Base-by-base conservation (phyloP, 2,113 vertebrate genomes). In the Parotia lawesii region DNA sequence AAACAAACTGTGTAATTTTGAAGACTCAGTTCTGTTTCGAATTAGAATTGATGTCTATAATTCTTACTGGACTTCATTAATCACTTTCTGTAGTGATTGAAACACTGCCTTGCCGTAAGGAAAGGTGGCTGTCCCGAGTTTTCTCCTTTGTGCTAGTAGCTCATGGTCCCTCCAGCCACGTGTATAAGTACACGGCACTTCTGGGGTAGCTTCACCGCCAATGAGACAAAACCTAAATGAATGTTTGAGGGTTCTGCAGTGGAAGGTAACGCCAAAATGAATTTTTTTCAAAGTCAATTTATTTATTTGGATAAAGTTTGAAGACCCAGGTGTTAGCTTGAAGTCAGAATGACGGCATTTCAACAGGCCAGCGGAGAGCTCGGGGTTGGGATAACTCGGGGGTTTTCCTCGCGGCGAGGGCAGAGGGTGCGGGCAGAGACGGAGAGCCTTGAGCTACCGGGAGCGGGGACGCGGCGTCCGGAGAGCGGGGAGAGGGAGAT, bases 311-410 rank as follows among this genome's bases (percentile, higher is more conserved):
- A 3, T 57, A 12, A 61, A 31, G 11, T 48, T 31, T 5, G 31
- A 31, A 35, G 14, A 8, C 2, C 10, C 5, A 6, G 1, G 31
- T 29, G 6, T 47, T 35, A 31, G 25, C 27, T 11, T 8, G n/a
- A 13, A 17, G 57, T 8, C 47, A 5, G 47, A 9, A 9, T 2
- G 35, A 8, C 2, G 20, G 54, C 48, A 1, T 31, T 71, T 23
- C 73, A 65, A 25, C 48, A 48, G 57, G 64, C 61, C 5, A 3
- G 27, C 4, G 24, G 5, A 3, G 60, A 10, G 35, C 65, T 9
- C 5, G 0, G 5, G 23, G 11, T 1, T 5, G 44, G 35, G 4
- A 3, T 5, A 5, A 6, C 4, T 1, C 3, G 1, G 25, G n/a
- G 10, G 1, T 18, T 37, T 24, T 64, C 14, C 40, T 2, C 60